Percentiles rank a stretch among this genome's conserved stretches.
Conservation (phyloP, 2,113 vertebrate species). For the Monopterus albus region DNA sequence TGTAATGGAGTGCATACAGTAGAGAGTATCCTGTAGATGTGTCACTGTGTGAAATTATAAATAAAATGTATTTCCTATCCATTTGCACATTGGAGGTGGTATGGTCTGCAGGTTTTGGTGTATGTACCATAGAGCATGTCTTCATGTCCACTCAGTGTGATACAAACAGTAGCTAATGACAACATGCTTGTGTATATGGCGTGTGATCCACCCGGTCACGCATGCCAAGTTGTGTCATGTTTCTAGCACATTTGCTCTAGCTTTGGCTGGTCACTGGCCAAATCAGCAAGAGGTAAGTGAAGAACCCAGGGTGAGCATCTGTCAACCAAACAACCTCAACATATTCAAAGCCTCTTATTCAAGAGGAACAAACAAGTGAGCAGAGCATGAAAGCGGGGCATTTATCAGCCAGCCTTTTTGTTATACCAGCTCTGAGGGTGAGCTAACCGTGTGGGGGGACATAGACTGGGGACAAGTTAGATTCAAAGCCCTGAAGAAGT, state of each 20-base stretch:
- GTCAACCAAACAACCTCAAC: conserved; percentile 61
- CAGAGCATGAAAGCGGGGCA: conserved; percentile 65
- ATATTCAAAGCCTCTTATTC: conserved; percentile 65
- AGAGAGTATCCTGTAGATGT: background rate
- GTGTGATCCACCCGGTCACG: background rate
- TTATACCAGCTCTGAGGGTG: conserved; percentile 55
- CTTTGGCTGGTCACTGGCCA: conserved; percentile 24
- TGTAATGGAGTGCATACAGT: conserved; percentile 18
- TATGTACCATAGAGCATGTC: background rate
- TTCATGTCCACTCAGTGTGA: conserved; percentile 2
- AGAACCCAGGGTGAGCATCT: conserved; percentile 41
- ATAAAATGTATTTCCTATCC: conserved; percentile 22
- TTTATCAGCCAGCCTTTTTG: conserved; percentile 69
- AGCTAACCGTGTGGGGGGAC: conserved; percentile 49
- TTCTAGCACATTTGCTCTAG: background rate
- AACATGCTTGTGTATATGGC: background rate
- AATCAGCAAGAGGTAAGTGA: conserved; percentile 23
- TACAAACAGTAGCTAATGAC: conserved; percentile 4
- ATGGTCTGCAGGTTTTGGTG: conserved; percentile 6
- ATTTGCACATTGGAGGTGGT: conserved; percentile 5
- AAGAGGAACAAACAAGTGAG: conserved; percentile 68
- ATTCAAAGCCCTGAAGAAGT: conserved; percentile 77
- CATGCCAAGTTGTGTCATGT: background rate
- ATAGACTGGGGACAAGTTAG: conserved; percentile 57
- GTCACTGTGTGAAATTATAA: conserved; percentile 3